Base-by-base conservation (phyloP, 2,797 vertebrate genomes). In the Streptopelia turtur region DNA sequence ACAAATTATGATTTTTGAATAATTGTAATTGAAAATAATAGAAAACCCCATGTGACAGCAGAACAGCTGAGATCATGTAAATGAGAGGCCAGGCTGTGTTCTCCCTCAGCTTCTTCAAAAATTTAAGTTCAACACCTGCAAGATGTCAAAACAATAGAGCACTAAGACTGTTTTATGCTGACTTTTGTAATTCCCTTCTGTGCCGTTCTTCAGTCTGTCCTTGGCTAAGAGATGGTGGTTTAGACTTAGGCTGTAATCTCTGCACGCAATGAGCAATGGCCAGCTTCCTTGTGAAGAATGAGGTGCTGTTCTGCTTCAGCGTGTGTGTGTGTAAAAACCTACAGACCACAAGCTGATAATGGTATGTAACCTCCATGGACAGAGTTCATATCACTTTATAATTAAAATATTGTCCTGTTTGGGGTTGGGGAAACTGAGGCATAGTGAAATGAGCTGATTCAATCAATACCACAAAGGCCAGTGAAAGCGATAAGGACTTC, bases 281-380 rank as follows among this genome's bases (percentile, higher is more conserved):
- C 87, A 79, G 27, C 66, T 47, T 84, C 47, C 50, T 52, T 59
- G 47, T 43, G n/a, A 89, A 89, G 65, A 70, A 63, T 15, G 39
- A 89, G 35, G 9, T 70, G 41, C 35, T 39, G 1, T 33, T 80
- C 79, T 71, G 28, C 68, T 77, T 71, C 66, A 60, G 7, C 25
- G 17, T 75, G 50, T 28, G 10, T 33, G 27, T 30, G 70, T n/a
- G 57, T 13, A 25, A 17, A 52, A 64, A 25, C 27, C 9, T 39
- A 13, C 52, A 79, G 16, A 50, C 50, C 17, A 2, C 5, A 37
- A 68, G 28, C 61, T 77, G 80, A 30, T 57, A 71, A 47, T 68
- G 1, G 0, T 18, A 33, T 1, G 1, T 60, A 60, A 55, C 18
- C 14, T 39, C 1, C 16, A 13, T 0, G 0, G 56, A 30, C 47